Conservation (phyloP, 2,888 invertebrate genomes). For the Nemoura dubitans region DNA sequence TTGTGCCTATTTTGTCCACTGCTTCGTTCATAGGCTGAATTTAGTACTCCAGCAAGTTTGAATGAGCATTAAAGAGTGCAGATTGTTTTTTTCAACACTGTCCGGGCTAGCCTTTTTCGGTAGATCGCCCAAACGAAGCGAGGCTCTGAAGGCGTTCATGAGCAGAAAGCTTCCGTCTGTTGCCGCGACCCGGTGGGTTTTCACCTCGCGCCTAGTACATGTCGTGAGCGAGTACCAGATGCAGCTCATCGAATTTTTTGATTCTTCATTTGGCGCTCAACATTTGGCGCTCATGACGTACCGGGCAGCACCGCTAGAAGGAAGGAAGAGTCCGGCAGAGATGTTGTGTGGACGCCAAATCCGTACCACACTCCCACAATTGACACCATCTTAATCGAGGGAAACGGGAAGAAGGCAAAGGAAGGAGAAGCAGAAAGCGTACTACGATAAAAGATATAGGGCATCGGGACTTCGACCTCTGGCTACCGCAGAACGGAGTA, state of each 20-base stretch:
- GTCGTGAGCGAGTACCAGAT: slow-evolving; percentile 3
- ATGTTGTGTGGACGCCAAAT: too few relatives aligned
- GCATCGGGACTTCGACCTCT: too few relatives aligned
- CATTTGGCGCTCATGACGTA: too few relatives aligned
- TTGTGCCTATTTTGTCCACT: slow-evolving; percentile 3
- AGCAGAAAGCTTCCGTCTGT: slow-evolving; percentile 29
- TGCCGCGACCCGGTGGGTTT: slow-evolving; percentile 17
- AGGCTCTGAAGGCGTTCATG: slow-evolving; percentile 9
- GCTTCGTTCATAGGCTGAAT: slow-evolving; percentile 10
- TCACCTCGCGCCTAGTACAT: not conserved
- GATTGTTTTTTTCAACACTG: slow-evolving; percentile 1
- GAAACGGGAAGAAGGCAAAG: too few relatives aligned
- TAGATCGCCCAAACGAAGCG: slow-evolving; percentile 23
- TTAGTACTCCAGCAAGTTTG: not conserved
- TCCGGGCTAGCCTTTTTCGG: slow-evolving; percentile 31
- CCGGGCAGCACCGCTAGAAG: too few relatives aligned
- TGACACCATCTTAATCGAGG: too few relatives aligned
- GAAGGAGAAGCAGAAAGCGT: too few relatives aligned
- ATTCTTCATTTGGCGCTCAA: too few relatives aligned
- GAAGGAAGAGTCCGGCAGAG: too few relatives aligned
- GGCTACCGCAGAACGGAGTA: too few relatives aligned
- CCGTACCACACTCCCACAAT: too few relatives aligned
- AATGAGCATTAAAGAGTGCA: slow-evolving; percentile 16
- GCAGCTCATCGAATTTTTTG: slow-evolving; percentile 32
- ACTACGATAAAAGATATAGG: too few relatives aligned